phyloP scores from a whole-genome alignment of 2,113 vertebrate species.

The Proteles cristata region DNA sequence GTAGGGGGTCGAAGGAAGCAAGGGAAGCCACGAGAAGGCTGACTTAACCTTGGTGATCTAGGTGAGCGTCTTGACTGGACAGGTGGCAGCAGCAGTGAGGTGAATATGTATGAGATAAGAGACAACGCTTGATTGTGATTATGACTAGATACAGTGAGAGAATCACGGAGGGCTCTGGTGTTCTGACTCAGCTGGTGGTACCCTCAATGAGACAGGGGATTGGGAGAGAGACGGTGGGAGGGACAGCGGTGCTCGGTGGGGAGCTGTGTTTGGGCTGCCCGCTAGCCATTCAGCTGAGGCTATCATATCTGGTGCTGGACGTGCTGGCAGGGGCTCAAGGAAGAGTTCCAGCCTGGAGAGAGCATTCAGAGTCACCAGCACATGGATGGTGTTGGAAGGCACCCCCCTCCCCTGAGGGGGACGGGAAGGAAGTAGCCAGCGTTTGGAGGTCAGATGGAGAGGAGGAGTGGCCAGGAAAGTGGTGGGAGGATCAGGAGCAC shows the following conservation, averaged over 20 bases:
- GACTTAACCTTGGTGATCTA: neutral
- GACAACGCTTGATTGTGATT: neutral
- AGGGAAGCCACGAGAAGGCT: neutral
- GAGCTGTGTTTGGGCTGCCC: neutral
- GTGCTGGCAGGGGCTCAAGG: neutral
- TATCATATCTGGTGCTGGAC: neutral
- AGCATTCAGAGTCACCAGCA: neutral
- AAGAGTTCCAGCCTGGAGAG: neutral
- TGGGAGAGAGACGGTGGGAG: neutral
- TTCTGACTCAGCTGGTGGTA: neutral
- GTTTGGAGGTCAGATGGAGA: neutral
- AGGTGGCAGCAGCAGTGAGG: neutral
- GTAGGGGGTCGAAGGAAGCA: neutral
- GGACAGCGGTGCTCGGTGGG: rapidly evolving
- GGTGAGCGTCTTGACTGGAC: neutral
- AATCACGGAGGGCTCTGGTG: neutral
- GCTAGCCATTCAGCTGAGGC: rapidly evolving
- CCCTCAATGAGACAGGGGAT: neutral
- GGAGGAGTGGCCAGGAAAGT: too few relatives aligned
- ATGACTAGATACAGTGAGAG: neutral
- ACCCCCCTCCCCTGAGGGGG: too few relatives aligned
- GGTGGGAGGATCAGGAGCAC: neutral
- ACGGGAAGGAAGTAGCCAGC: neutral
- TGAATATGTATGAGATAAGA: neutral
- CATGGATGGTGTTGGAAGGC: neutral